These are phyloP conservation scores for Bellardia pandia DNA, from an alignment of 2,888 invertebrate genomes.

Conservation along the genomic window DNA sequence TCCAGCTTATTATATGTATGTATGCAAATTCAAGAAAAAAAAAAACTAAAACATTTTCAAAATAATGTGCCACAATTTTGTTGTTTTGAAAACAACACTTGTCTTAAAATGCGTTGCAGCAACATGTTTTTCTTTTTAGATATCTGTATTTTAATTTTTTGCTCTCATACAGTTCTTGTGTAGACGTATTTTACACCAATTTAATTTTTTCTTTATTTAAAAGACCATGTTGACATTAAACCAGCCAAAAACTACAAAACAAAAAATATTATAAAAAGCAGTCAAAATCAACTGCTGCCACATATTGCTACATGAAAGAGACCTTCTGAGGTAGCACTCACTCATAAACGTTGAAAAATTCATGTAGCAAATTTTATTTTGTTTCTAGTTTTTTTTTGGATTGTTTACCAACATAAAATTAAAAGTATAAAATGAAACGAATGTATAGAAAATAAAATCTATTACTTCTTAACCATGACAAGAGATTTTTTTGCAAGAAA, in stretches of 20 bases:
- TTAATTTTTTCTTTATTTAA: constrained; percentile 31
- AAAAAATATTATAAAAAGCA: neutral
- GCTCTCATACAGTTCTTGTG: constrained; percentile 17
- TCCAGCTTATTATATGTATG: constrained; percentile 9
- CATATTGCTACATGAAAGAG: constrained; percentile 38
- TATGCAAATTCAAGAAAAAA: constrained; percentile 54
- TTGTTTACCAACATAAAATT: constrained; percentile 1
- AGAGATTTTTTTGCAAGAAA: constrained; percentile 16
- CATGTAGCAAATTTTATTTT: constrained; percentile 1
- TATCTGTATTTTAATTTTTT: constrained; percentile 14
- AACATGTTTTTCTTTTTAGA: constrained; percentile 8
- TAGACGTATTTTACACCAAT: neutral
- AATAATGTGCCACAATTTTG: constrained; percentile 19
- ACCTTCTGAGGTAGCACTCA: constrained; percentile 71
- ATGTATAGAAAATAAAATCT: constrained; percentile 29
- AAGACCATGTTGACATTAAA: constrained; percentile 71
- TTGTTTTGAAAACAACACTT: constrained; percentile 55
- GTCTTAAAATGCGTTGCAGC: constrained; percentile 65
- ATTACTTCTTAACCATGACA: constrained; percentile 40
- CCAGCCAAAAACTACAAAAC: constrained; percentile 46
- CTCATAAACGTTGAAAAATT: constrained; percentile 36
- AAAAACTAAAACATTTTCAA: constrained; percentile 11
- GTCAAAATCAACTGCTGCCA: constrained; percentile 38
- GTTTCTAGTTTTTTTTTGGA: neutral
- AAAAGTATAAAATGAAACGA: constrained; percentile 27